Base-by-base conservation (phyloP, 2,888 invertebrate species). In the Steinernema scapterisci region DNA sequence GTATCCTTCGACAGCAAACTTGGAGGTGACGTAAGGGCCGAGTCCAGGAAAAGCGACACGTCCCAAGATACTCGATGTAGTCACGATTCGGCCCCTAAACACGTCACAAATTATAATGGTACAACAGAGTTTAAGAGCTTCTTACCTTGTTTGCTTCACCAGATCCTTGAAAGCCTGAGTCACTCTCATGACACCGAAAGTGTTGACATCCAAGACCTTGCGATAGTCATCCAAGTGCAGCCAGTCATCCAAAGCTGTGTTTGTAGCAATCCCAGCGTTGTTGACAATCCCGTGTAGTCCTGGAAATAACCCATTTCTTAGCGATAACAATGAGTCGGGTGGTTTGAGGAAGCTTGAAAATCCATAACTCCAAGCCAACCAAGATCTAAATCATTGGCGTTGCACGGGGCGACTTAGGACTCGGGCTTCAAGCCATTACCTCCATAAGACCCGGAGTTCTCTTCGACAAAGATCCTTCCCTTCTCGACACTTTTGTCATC, bases 31-130 rank as follows among this genome's bases (percentile, higher is more conserved):
- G 72, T 86, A 86, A 6, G 86, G 86, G 0, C 85, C 86, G 44
- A 83, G 77, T 16, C 79, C 78, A 3, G 82, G 80, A 21, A 81
- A 87, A 1, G 88, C 84, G 16, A 88, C 73, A 21, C 86, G 80
- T 1, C 88, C 89, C 77, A 87, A 86, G 23, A 88, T 87, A 76
- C 88, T 88, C 1, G 88, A 87, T 0, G 88, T 86, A 74, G 88
- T 89, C 3, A 89, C 81, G 19, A 89, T 84, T 52, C 89, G 84
- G 1, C 89, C 89, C 56, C 83, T 84, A 48, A 70, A 81, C 51
- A n/a, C n/a, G n/a, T n/a, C n/a, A n/a, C n/a, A n/a, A n/a, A n/a
- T n/a, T n/a, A n/a, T n/a, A n/a, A n/a, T n/a, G n/a, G n/a, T n/a
- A n/a, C n/a, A n/a, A n/a, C n/a, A n/a, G n/a, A n/a, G n/a, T n/a